Base-by-base conservation (phyloP, 2,888 invertebrate genomes). In the Caenorhabditis panamensis region DNA sequence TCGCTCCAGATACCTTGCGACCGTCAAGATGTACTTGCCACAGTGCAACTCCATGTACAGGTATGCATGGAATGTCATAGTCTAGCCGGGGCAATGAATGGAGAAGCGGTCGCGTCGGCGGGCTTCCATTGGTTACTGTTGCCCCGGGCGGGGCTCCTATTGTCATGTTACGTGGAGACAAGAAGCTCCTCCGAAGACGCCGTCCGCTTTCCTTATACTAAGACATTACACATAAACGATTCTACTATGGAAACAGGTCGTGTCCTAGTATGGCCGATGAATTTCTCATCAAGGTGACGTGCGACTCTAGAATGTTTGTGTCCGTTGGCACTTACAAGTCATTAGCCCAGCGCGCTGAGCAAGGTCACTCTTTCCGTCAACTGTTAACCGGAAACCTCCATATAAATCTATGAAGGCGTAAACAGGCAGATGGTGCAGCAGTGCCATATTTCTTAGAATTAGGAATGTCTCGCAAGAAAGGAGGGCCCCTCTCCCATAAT, bases 51-150 rank as follows among this genome's bases (percentile, higher is more conserved):
- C 28, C 5, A 73, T 79, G 79, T 79, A 79, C 68, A 73, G 75
- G 79, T 79, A 72, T 59, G 51, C 51, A 20, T 5, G 26, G 16
- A 22, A 16, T 18, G 16, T 47, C 26, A 16, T 5, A 5, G 1
- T 2, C 13, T 22, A 2, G 24, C 9, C 24, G n/a, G 22, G 56
- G 24, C 16, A 47, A 3, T 20, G n/a, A 13, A 37, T 9, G n/a
- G n/a, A n/a, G 16, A 51, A 49, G 18, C 28, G 51, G 53, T 18
- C 16, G 41, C 20, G 61, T 24, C 0, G 44, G 31, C 54, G 28
- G 51, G 72, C 41, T 49, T 68, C 68, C 79, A 73, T 75, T 79
- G 79, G 79, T 68, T 79, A 79, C 79, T 75, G 79, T 79, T 79
- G 79, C 75, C 66, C 58, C 59, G 41, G 28, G 49, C 22, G 24